phyloP scores from a whole-genome alignment of 2,797 vertebrate species.

The Sardinella longiceps region DNA sequence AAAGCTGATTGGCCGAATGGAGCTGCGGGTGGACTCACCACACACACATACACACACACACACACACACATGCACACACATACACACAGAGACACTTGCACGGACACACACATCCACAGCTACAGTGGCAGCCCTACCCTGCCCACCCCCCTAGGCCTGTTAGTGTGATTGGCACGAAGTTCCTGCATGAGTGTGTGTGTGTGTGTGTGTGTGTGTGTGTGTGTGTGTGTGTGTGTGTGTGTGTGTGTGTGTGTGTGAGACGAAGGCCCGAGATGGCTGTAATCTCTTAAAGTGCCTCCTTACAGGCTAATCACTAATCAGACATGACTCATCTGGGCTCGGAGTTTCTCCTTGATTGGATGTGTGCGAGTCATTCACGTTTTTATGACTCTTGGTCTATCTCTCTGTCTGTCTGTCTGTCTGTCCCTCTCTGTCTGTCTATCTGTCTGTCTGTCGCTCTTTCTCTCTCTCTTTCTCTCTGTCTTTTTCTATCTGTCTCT shows the following conservation, averaged over 20 bases:
- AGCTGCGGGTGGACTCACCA: background rate
- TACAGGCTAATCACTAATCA: slow-evolving; percentile 25
- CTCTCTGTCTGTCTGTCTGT: background rate
- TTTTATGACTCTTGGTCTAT: slow-evolving; percentile 9
- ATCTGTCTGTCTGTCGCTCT: background rate
- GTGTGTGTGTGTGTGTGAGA: background rate
- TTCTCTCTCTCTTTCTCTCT: background rate
- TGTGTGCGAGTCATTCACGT: background rate
- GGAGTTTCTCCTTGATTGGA: slow-evolving; percentile 17
- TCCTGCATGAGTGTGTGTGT: background rate
- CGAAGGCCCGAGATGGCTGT: background rate
- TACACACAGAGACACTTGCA: too few relatives aligned
- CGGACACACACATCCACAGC: background rate
- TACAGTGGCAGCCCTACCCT: too few relatives aligned
- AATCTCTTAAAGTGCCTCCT: slow-evolving; percentile 19
- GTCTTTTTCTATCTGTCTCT: background rate
- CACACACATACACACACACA: slow-evolving; percentile 20
- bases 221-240: too few relatives aligned
- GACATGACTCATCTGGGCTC: slow-evolving; percentile 15
- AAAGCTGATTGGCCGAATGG: slow-evolving; percentile 10
- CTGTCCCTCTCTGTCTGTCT: background rate
- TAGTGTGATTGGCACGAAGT: background rate
- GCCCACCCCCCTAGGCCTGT: background rate
- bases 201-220: too few relatives aligned
- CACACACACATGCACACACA: slow-evolving; percentile 18